Evolutionary conservation across 2,888 invertebrate species (phyloP), one percentile per base, ranked within the genome.

Genomic region (Synanthedon vespiformis): DNA sequence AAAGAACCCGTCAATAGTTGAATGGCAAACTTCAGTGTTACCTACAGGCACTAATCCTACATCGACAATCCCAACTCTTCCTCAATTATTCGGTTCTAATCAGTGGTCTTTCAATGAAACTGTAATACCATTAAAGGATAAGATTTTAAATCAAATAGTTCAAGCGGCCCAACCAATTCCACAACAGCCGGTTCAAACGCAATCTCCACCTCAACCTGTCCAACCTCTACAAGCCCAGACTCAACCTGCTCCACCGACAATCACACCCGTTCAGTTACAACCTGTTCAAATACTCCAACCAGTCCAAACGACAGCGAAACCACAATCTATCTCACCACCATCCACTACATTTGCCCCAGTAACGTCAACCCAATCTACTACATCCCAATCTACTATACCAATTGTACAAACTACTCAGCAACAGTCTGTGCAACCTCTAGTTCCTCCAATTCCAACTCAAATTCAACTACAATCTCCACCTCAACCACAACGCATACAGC

Each of bases 1-100:
- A 51, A 64, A 67, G 40, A 74, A 75, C 54, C 77, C 80, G 8
- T 75, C 81, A n/a, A 52, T 68, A n/a, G 64, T 70, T 40, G 52
- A 61, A n/a, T 55, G 58, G 13, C 41, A 56, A 12, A 50, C 53
- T 48, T 51, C 58, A 27, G 27, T 54, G 4, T 49, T 58, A 50
- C 51, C 58, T 13, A 14, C 3, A 44, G 14, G 14, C 44, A 44
- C 10, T 2, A 8, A 13, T 44, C 44, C 44, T 13, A 13, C n/a
- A 44, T 13, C n/a, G 44, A 14, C 44, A 50, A 12, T 22, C 6
- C 44, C 41, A 47, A 51, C 51, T 12, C 10, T 22, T 10, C 22
- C 41, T 3, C 51, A 41, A 12, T 12, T 44, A n/a, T 34, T 27
- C 12, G 27, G 13, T 34, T 50, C 49, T 4, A 16, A 16, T 16